Percentiles rank a stretch among this genome's conserved stretches.
These are phyloP conservation scores for Leucoptera coffeella DNA, from an alignment of 2,888 invertebrate species.

Conservation along the genomic window DNA sequence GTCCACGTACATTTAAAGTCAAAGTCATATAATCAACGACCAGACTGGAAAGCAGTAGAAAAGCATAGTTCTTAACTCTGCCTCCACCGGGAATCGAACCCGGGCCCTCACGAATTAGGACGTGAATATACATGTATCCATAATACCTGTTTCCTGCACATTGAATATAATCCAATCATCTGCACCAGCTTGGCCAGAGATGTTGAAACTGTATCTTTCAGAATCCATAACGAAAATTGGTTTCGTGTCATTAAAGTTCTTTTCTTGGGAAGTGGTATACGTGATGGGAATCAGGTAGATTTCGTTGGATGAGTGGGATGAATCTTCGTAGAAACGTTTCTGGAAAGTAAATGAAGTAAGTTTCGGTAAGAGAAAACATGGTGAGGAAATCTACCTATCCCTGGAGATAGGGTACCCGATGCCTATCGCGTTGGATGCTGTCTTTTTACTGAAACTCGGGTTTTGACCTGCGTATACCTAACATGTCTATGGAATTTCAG, in stretches of 20 bases:
- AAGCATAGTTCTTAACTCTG: too few relatives aligned
- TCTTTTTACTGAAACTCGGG: too few relatives aligned
- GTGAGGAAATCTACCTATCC: too few relatives aligned
- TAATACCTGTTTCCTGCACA: constrained; percentile 52
- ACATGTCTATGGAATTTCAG: too few relatives aligned
- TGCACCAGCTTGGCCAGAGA: constrained; percentile 10
- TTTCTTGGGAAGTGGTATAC: constrained; percentile 17
- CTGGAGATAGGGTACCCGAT: too few relatives aligned
- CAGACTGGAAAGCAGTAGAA: too few relatives aligned
- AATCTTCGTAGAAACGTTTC: constrained; percentile 30
- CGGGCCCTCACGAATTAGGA: not conserved
- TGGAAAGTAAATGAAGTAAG: too few relatives aligned
- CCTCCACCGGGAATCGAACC: too few relatives aligned
- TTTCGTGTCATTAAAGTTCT: constrained; percentile 22
- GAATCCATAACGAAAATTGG: constrained; percentile 27
- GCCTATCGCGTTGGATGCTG: too few relatives aligned
- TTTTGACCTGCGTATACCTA: too few relatives aligned
- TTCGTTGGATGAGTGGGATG: constrained; percentile 19
- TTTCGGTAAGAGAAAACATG: too few relatives aligned
- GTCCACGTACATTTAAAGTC: too few relatives aligned
- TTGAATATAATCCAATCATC: constrained; percentile 56
- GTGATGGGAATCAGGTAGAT: constrained; percentile 38
- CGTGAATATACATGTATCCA: not conserved
- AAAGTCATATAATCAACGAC: not conserved
- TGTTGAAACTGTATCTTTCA: constrained; percentile 12